Conservation (phyloP, 64 coral and sea anemone species). For the Montipora efflorescens region DNA sequence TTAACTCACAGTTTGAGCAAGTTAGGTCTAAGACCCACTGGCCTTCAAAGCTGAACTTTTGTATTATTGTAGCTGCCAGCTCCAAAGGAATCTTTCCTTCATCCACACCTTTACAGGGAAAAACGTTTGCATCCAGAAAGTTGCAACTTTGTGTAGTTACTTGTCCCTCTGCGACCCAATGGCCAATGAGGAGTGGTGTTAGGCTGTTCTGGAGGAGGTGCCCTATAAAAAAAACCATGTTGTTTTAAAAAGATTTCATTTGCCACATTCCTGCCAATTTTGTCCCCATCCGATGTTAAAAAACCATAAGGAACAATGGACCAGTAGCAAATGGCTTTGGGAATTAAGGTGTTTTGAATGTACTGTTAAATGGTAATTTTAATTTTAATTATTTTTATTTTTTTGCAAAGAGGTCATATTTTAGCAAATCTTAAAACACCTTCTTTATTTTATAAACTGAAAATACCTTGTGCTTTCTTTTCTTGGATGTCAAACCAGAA, state of each 20-base stretch:
- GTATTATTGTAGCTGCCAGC: background rate
- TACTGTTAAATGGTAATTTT: no score
- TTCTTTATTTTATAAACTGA: background rate
- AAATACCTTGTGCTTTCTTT: background rate
- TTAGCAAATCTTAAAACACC: background rate
- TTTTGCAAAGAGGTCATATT: background rate
- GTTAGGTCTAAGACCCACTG: conserved; percentile 44
- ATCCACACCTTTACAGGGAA: background rate
- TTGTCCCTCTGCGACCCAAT: conserved; percentile 4
- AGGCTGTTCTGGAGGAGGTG: conserved; percentile 12
- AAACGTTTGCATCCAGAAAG: background rate
- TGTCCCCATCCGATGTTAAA: no score
- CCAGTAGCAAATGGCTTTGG: no score
- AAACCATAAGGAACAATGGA: no score
- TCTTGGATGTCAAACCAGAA: background rate
- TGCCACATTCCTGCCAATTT: no score
- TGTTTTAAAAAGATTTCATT: background rate
- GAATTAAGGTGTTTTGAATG: no score
- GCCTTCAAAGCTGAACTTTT: conserved; percentile 26
- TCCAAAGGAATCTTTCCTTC: background rate
- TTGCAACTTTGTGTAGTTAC: background rate
- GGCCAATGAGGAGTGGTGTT: background rate
- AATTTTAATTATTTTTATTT: no score
- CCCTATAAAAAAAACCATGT: background rate
- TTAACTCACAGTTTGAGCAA: conserved; percentile 3